Evolutionary conservation across 2,888 invertebrate species (phyloP), one percentile per base, ranked within the genome.

Genomic region (Archips crataeganus): DNA sequence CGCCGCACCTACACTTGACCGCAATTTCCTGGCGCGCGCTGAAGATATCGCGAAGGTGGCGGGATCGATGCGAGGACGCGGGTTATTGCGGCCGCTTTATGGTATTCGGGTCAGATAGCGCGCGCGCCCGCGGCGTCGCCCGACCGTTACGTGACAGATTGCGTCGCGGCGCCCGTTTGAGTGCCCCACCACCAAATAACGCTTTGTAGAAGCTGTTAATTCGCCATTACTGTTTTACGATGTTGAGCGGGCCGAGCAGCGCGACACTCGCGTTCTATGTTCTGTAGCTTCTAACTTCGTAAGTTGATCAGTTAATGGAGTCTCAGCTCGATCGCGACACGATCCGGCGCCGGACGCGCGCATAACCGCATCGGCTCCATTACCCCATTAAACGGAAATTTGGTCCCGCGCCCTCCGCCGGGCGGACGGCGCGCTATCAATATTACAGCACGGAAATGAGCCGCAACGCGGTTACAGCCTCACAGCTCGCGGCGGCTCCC

Each of bases 1-100:
- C 51, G 71, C 32, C 71, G 67, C 39, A 11, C 65, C 71, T 54
- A 36, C 63, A 47, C 64, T 73, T 69, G 73, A 73, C 73, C 73
- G 73, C 68, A 42, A 63, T 67, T 63, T 54, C 63, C 68, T 49
- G 34, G 8, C 47, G 47, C 39, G 62, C 64, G 51, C 64, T 32
- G 15, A 34, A 51, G 64, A 63, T 47, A 63, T 36, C 49, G 64
- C 64, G 51, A 32, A 49, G 64, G 66, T 49, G 64, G 64, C 64
- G 71, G 60, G 64, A 68, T 68, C 73, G 68, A 73, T 59, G 64
- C 64, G 57, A 32, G 57, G 57, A 57, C 57, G 49, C 60, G 65
- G 57, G 36, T 32, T 60, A 59, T 23, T 49, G 65, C 65, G 36
- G 60, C 36, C 32, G 65, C 70, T 62, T 63, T 63, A 57, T 39